Base-by-base conservation (phyloP, 2,888 invertebrate species). In the Dusona sp. region DNA sequence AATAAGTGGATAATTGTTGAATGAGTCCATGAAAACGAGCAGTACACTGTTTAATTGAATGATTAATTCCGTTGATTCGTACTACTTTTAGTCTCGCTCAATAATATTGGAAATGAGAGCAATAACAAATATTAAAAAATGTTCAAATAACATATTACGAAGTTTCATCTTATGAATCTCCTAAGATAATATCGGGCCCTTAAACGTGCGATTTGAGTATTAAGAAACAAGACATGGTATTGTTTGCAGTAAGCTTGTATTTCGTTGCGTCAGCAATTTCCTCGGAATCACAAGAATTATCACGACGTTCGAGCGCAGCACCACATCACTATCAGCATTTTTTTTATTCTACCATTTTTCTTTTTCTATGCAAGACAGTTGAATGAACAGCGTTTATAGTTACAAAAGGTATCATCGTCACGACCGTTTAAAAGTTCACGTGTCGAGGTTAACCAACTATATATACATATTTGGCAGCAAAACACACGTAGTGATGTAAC, bases 1-100 rank as follows among this genome's bases (percentile, higher is more conserved):
- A 64, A 75, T 87, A 70, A 83, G 70, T 80, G 70, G 78, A 48
- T 79, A 88, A 86, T 87, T 80, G 80, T 51, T 67, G 84, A 87
- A 86, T 72, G 87, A 78, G 16, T 36, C 48, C 13, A 68, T 67
- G 51, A 38, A 87, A 72, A 81, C 84, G 54, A 51, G 61, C 72
- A 83, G 83, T 81, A 84, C 19, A 85, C 54, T 29, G 65, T 73
- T 83, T 81, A 84, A 85, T 88, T 87, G 80, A 86, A 74, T 83
- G 64, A 78, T 78, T 64, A 77, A 87, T 85, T 79, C 64, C 45
- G 65, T 68, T 57, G 48, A 33, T 78, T 33, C 54, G 65, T 79
- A 75, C 65, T 79, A 54, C 57, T 16, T n/a, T 25, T 22, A 38
- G 70, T 57, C 36, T 64, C 67, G 64, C 65, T 38, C 38, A 36